phyloP scores from a whole-genome alignment of 2,113 vertebrate species.

The Monopterus albus region DNA sequence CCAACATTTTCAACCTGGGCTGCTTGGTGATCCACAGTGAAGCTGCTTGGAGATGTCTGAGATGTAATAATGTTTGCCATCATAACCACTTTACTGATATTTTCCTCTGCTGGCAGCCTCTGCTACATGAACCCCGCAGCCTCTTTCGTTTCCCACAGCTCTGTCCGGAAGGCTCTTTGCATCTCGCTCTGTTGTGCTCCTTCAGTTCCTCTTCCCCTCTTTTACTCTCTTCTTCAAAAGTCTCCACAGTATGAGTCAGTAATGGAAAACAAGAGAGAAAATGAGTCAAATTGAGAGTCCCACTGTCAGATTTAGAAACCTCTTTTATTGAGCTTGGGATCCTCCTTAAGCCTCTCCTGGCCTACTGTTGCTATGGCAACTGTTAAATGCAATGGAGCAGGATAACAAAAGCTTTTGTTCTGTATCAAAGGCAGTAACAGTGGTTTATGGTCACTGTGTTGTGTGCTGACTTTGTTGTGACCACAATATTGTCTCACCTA shows the following conservation, averaged over 20 bases:
- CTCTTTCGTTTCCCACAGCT: conserved; percentile 64
- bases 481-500: conserved; percentile 27
- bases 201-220: conserved; percentile 14
- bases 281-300: conserved; percentile 37
- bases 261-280: conserved; percentile 28
- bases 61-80: conserved; percentile 45
- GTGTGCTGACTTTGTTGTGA: conserved; percentile 51
- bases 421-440: conserved; percentile 48
- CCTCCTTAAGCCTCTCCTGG: conserved; percentile 57
- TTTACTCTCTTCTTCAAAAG: conserved; percentile 32
- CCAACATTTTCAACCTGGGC: background rate
- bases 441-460: conserved; percentile 44
- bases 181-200: conserved; percentile 30
- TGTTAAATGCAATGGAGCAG: conserved; percentile 50
- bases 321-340: conserved; percentile 62
- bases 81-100: conserved; percentile 51
- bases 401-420: conserved; percentile 72
- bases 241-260: conserved; percentile 22
- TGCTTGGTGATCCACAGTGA: conserved; percentile 42
- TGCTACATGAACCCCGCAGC: conserved; percentile 48
- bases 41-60: conserved; percentile 26
- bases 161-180: conserved; percentile 55
- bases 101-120: conserved; percentile 64
- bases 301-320: conserved; percentile 56
- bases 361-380: conserved; percentile 67